Evolutionary conservation across 2,113 vertebrate genomes (phyloP), one percentile per base, ranked within the genome.

Genomic region (Nerophis lumbriciformis): DNA sequence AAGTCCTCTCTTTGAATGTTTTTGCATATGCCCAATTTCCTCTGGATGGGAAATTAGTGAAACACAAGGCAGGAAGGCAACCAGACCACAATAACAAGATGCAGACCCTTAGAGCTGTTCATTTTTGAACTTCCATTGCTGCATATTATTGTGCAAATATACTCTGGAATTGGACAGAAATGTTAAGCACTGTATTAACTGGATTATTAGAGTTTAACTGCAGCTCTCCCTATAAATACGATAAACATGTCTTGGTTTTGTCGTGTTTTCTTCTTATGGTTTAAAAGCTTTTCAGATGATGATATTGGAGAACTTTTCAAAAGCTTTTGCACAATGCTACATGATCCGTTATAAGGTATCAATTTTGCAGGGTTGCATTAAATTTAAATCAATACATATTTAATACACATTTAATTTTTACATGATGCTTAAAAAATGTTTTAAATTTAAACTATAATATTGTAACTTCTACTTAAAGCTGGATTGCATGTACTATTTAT

Each of bases 31-130:
- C 28, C 54, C 53, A 69, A 61, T 83, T 80, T 82, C 73, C 71
- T 70, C 51, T 38, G 48, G 51, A 77, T 67, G 58, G 70, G 63
- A 82, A 81, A 79, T 82, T 58, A 59, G 73, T 77, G 55, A 77
- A 74, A 71, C 53, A 16, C 54, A 66, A 70, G 35, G 37, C 44
- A 61, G 52, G 65, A 69, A 71, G 70, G 73, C 53, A 73, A 69
- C 62, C 61, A 61, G 75, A 64, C 53, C 35, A 35, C 59, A 60
- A 60, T 14, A 79, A 63, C 21, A 51, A 63, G 51, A 69, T 28
- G 56, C 52, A 71, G 47, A 65, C 50, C n/a, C 39, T 11, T 50
- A 49, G 42, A 51, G 14, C 21, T 14, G 5, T 6, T 42, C 4
- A 58, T 53, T 38, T 47, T 39, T 10, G 5, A 0, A 1, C 6